Base-by-base conservation (phyloP, 2,797 vertebrate genomes). In the Salarias fasciatus region DNA sequence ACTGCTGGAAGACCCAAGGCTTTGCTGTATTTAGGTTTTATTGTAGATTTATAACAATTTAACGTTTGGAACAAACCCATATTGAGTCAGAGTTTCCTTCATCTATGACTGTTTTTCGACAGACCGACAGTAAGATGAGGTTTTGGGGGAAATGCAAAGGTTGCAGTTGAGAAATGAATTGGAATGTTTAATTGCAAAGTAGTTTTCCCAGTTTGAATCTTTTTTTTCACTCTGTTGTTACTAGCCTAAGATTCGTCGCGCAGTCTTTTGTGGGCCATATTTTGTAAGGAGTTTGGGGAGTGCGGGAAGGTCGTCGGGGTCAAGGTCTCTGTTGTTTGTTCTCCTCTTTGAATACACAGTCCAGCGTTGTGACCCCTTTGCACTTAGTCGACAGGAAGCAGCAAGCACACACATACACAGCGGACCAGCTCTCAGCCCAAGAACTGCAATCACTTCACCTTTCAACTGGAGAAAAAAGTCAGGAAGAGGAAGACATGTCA, bases 381-480 rank as follows among this genome's bases (percentile, higher is more conserved):
- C 33, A 88, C 82, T 76, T 83, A 83, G 83, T 72, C 63, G 61
- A 83, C 87, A 91, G 91, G 90, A 93, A 90, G 72, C 53, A 61
- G 72, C 65, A 72, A 24, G 72, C 71, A 61, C 72, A 61, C 72
- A 79, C 75, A 76, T 64, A 64, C 76, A 58, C 76, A 72, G 49
- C 56, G 45, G 58, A 61, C 40, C 64, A 66, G 53, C 31, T 35
- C 66, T 77, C 69, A 66, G 72, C 72, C 18, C 24, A 24, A 24
- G 18, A 79, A 70, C 70, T 71, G 60, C 54, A 75, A 30, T 75
- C 67, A 46, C 59, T 62, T 82, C 75, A 81, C 77, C 74, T 24
- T 24, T 24, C 18, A 24, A 24, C 18, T 79, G 33, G 59, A 54
- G 64, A 67, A 64, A 71, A 71, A 78, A 69, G 18, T 53, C 70